These are phyloP conservation scores for Bradynema listronoti DNA, from an alignment of 1,140 invertebrate species.

Conservation along the genomic window DNA sequence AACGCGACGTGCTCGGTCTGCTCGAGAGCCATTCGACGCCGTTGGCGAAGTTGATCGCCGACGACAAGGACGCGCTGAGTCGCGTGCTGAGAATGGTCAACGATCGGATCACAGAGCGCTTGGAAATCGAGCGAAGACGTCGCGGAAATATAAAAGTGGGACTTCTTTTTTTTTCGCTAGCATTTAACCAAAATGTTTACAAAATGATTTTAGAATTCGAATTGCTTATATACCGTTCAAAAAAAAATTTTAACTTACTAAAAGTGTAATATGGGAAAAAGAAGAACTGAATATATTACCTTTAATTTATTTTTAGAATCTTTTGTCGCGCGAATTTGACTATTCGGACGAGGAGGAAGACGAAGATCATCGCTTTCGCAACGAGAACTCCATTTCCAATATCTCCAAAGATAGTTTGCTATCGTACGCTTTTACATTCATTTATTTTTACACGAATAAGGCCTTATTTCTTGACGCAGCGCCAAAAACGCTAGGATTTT, in stretches of 20 bases:
- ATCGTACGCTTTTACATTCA: constrained; percentile 19
- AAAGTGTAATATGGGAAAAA: no score
- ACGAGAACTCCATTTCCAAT: constrained; percentile 7
- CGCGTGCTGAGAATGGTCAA: constrained; percentile 25
- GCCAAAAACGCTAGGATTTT: no score
- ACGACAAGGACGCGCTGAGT: constrained; percentile 15
- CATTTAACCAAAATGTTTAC: no score
- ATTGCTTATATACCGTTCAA: no score
- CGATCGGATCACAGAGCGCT: constrained; percentile 23
- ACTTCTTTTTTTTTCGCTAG: not conserved
- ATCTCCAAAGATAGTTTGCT: constrained; percentile 15
- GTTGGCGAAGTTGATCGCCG: not conserved
- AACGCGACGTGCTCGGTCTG: constrained; percentile 6
- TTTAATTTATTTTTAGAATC: constrained; percentile 42
- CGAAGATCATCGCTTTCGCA: constrained; percentile 20
- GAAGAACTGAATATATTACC: no score
- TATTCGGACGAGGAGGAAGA: constrained; percentile 46
- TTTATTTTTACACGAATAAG: constrained; percentile 4
- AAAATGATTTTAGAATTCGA: no score
- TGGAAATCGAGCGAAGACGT: constrained; percentile 29
- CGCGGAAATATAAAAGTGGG: constrained; percentile 36
- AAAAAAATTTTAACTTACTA: no score
- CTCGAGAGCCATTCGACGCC: not conserved
- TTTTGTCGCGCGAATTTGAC: constrained; percentile 39
- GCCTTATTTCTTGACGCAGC: not conserved